Evolutionary conservation across 2,888 invertebrate genomes (phyloP), one percentile per base, ranked within the genome.

Genomic region (Stenichneumon culpator): DNA sequence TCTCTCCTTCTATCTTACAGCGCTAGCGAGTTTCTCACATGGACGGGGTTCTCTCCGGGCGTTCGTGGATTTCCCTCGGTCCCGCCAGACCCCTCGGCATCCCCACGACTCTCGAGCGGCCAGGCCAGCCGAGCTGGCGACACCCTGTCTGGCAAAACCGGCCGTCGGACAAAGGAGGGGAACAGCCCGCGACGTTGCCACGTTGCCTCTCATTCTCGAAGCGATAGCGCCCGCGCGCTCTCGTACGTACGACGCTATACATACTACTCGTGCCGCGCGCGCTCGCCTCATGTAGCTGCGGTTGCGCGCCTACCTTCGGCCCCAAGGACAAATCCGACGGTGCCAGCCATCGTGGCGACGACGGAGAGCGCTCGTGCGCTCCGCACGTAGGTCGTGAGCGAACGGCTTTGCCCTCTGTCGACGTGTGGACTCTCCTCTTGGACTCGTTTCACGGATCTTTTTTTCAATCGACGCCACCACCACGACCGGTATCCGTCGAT

Each of bases 141-240:
- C 97, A 97, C 97, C 97, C 97, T 97, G 97, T 97, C 97, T 97
- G 97, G 97, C 96, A 95, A 96, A 96, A 96, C 96, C 96, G 95
- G 93, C 93, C 96, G 93, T 87, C 94, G 97, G 91, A 93, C 92
- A 92, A 93, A 93, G 90, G 92, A 92, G 92, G 92, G 92, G 91
- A 90, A 90, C 89, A 87, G 87, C 79, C 75, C 79, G 87, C 90
- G 78, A 82, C 84, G 89, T 90, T 89, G 89, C 89, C 89, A 89
- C 80, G 86, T 88, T 79, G 39, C 74, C 73, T 72, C 74, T 73
- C 80, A 68, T 82, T 82, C 82, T 83, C 74, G 63, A 44, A 22
- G 79, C 80, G 70, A 54, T 75, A 69, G 52, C 82, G 36, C 73
- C 54, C 72, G 73, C 67, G 28, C 75, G 19, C 78, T 54, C 70